These are phyloP conservation scores for Remorina albescens DNA, from an alignment of 2,797 vertebrate genomes.

Conservation along the genomic window DNA sequence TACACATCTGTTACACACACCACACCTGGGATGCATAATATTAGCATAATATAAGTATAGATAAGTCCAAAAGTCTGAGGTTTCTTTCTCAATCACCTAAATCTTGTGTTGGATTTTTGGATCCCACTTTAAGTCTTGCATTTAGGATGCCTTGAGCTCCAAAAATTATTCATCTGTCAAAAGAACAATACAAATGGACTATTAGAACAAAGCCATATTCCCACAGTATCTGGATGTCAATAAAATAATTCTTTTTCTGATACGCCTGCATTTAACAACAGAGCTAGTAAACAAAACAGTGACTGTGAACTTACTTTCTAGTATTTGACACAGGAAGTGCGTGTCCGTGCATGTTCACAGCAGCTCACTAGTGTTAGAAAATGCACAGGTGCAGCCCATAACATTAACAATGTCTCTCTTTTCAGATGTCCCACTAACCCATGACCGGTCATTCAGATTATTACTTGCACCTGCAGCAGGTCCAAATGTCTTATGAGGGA, in stretches of 20 bases:
- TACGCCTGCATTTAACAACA: neutral
- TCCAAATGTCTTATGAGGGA: neutral
- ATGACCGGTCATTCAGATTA: neutral
- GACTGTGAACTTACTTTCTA: neutral
- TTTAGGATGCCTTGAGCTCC: conserved; percentile 1
- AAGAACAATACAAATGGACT: neutral
- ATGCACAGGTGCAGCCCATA: neutral
- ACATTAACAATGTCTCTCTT: neutral
- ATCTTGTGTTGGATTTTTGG: no score
- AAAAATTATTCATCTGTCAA: neutral
- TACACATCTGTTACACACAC: conserved; percentile 12
- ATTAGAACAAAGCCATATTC: neutral
- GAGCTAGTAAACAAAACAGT: neutral
- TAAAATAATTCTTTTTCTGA: neutral
- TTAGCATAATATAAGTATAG: neutral
- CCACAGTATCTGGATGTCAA: neutral
- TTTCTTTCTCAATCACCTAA: no score
- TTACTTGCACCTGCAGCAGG: neutral
- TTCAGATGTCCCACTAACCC: neutral
- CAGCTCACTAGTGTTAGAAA: neutral
- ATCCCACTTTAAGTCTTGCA: neutral
- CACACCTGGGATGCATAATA: conserved; percentile 5
- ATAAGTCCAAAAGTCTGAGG: no score
- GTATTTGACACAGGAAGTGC: neutral
- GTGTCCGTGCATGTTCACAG: neutral